Percentiles rank a stretch among this genome's conserved stretches.
These are phyloP conservation scores for Axinella damicornis DNA, from an alignment of 37 sponge, comb jelly and placozoan species.

Conservation along the genomic window DNA sequence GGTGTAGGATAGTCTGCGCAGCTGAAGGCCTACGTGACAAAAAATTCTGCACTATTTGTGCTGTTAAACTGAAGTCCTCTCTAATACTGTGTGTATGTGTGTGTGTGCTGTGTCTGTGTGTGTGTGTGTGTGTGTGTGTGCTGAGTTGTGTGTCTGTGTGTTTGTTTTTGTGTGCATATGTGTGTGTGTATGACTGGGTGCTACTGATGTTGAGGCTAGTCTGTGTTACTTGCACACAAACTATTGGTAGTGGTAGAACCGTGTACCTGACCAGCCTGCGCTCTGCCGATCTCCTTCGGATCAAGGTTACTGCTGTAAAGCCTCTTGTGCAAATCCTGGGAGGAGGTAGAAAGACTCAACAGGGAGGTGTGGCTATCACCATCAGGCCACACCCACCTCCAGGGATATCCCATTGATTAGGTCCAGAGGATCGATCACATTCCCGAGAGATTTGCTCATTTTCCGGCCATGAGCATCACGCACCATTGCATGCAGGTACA, in stretches of 20 bases:
- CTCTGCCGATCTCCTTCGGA: slow-evolving; percentile 83
- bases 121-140: neutral
- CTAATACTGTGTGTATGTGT: too few relatives aligned
- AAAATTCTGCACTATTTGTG: too few relatives aligned
- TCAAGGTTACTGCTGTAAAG: slow-evolving; percentile 83
- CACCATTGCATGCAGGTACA: slow-evolving; percentile 97
- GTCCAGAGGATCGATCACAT: slow-evolving; percentile 97
- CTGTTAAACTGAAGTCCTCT: too few relatives aligned
- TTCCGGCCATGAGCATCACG: slow-evolving; percentile 98
- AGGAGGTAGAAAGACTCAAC: too few relatives aligned
- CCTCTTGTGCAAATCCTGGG: slow-evolving; percentile 73
- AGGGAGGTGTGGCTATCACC: neutral
- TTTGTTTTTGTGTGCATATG: too few relatives aligned
- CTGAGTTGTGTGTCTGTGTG: too few relatives aligned
- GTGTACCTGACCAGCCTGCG: slow-evolving; percentile 87
- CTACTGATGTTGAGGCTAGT: too few relatives aligned
- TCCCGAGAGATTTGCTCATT: slow-evolving; percentile 99
- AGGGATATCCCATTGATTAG: slow-evolving; percentile 88
- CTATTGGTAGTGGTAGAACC: too few relatives aligned
- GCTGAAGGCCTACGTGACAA: too few relatives aligned
- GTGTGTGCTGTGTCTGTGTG: neutral
- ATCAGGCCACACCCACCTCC: slow-evolving; percentile 55
- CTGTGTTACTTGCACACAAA: too few relatives aligned
- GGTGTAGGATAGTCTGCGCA: too few relatives aligned
- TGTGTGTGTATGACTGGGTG: too few relatives aligned